Conservation (phyloP, 2,113 vertebrate species). For the Penelope pileata region DNA sequence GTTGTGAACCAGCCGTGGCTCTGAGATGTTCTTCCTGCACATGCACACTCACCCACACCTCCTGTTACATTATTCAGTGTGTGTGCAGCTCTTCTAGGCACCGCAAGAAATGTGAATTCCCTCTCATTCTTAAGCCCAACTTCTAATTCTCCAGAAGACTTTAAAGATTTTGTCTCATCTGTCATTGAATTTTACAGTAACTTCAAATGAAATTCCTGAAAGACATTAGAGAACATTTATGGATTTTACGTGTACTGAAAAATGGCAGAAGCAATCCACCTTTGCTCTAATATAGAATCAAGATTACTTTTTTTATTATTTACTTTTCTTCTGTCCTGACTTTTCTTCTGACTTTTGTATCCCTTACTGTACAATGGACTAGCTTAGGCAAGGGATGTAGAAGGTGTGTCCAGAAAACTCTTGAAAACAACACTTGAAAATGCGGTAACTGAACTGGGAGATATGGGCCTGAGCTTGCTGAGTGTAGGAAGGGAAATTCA, state of each 20-base stretch:
- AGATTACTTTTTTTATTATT: neutral
- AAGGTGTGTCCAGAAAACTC: neutral
- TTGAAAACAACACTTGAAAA: neutral
- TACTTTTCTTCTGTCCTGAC: neutral
- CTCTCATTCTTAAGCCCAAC: neutral
- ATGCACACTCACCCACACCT: slow-evolving; percentile 33
- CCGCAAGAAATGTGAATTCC: neutral
- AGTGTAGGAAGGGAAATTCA: neutral
- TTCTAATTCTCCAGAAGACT: neutral
- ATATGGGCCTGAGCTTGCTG: neutral
- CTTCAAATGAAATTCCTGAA: neutral
- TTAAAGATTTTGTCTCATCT: neutral
- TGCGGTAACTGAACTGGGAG: neutral
- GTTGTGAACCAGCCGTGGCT: slow-evolving; percentile 52
- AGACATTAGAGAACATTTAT: neutral
- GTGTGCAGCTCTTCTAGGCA: neutral
- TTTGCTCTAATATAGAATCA: neutral
- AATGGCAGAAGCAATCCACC: neutral
- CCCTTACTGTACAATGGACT: neutral
- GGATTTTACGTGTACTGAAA: neutral
- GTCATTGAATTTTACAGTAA: neutral
- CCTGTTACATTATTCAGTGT: slow-evolving; percentile 65
- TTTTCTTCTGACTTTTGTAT: neutral
- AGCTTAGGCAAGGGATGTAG: neutral
- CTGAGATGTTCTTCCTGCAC: slow-evolving; percentile 56